Percentiles rank a stretch among this genome's conserved stretches.
Evolutionary conservation across 2,113 vertebrate species (phyloP).

Genomic region (Puffinus mauretanicus): DNA sequence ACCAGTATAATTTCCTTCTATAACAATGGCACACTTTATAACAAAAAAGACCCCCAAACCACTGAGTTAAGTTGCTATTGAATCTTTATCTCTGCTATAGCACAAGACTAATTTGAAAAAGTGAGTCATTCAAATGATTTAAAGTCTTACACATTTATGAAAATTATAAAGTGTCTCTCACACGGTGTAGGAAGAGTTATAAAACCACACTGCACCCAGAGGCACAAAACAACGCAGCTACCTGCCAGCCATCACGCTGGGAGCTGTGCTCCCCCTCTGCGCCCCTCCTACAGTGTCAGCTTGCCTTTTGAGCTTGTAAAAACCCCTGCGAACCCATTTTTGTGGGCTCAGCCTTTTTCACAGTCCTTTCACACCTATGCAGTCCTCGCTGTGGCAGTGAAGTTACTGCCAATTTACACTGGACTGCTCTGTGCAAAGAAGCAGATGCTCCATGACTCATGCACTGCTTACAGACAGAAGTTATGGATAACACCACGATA

Average conservation of each 20-base stretch:
- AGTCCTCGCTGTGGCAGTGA: not conserved
- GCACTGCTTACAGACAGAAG: not conserved
- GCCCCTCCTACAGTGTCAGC: fast-evolving
- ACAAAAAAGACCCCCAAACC: not conserved
- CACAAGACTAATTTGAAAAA: not conserved
- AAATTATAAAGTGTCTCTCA: not conserved
- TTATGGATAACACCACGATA: not conserved
- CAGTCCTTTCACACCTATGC: not conserved
- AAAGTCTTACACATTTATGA: not conserved
- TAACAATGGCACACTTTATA: not conserved
- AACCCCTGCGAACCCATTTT: not conserved
- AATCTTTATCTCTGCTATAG: not conserved
- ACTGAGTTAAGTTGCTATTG: not conserved
- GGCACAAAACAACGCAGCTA: not conserved
- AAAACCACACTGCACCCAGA: not conserved
- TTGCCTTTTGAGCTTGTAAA: not conserved
- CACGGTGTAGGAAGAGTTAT: not conserved
- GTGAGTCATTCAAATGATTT: slow-evolving; percentile 35
- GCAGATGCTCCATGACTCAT: slow-evolving; percentile 37
- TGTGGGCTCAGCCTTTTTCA: not conserved
- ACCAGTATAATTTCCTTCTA: not conserved
- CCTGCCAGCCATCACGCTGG: not conserved
- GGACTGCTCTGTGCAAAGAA: not conserved
- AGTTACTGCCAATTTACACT: not conserved
- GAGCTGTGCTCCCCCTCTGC: not conserved